These are phyloP conservation scores for Noctua comes DNA, from an alignment of 2,888 invertebrate genomes.

Conservation along the genomic window DNA sequence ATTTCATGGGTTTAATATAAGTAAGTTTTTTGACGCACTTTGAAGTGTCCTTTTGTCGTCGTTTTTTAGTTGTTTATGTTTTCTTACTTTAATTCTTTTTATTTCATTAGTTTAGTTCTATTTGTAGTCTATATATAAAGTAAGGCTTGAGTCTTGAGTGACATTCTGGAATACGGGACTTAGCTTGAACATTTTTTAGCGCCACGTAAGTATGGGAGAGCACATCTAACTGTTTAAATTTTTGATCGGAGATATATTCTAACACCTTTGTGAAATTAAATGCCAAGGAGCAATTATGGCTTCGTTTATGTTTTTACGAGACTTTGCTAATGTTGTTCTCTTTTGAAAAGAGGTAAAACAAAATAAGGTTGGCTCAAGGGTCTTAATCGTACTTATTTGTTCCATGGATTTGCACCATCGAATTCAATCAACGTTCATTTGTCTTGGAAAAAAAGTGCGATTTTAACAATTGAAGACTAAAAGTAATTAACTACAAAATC, in stretches of 20 bases:
- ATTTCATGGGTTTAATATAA: no score
- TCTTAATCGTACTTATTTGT: not conserved
- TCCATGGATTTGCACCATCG: not conserved
- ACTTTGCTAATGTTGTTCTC: not conserved
- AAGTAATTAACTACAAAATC: not conserved
- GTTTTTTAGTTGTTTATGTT: no score
- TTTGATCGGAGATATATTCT: not conserved
- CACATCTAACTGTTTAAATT: not conserved
- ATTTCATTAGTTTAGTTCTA: no score
- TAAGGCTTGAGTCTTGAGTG: not conserved
- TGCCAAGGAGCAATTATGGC: constrained; percentile 9
- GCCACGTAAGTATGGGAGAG: not conserved
- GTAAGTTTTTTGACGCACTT: no score
- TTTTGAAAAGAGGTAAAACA: not conserved
- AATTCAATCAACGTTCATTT: constrained; percentile 5
- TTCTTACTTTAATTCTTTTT: no score
- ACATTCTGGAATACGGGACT: not conserved
- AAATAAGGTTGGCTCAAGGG: not conserved
- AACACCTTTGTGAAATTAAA: constrained; percentile 5
- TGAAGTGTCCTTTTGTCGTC: no score
- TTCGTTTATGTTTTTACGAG: not conserved
- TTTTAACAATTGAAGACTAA: not conserved
- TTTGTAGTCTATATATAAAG: no score
- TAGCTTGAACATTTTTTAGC: not conserved
- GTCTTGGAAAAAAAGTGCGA: not conserved